These are phyloP conservation scores for Anastrepha ludens DNA, from an alignment of 1,140 invertebrate species.

Conservation along the genomic window DNA sequence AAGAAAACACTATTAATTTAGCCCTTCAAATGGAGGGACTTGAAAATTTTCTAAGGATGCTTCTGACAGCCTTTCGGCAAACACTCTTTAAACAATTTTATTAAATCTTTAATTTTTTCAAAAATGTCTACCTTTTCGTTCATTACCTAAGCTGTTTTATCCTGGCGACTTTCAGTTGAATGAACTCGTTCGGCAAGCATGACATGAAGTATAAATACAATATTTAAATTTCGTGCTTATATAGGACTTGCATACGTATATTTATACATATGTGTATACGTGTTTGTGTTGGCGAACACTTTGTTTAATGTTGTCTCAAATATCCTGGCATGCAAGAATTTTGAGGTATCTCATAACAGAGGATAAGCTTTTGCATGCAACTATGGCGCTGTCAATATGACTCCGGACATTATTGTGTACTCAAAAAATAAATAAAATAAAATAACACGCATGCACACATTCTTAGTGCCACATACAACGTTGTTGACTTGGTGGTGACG, in stretches of 20 bases:
- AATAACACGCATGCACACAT: background rate
- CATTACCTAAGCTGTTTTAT: background rate
- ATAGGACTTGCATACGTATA: background rate
- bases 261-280: background rate
- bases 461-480: background rate
- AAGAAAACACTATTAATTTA: no score
- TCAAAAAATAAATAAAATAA: background rate
- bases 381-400: constrained; percentile 39
- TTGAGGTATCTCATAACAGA: constrained; percentile 33
- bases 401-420: constrained; percentile 6
- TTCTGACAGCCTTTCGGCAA: background rate
- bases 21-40: no score
- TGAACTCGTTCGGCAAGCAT: background rate
- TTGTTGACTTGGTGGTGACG: background rate
- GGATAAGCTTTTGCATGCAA: background rate
- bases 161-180: constrained; percentile 2
- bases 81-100: background rate
- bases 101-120: background rate
- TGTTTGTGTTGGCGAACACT: background rate
- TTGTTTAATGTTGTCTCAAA: background rate
- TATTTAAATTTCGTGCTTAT: no score
- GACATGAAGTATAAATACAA: background rate
- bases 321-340: constrained; percentile 48
- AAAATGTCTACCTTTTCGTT: background rate
- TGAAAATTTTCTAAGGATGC: no score